Base-by-base conservation (phyloP, 2,888 invertebrate genomes). In the Drosophila conformis region DNA sequence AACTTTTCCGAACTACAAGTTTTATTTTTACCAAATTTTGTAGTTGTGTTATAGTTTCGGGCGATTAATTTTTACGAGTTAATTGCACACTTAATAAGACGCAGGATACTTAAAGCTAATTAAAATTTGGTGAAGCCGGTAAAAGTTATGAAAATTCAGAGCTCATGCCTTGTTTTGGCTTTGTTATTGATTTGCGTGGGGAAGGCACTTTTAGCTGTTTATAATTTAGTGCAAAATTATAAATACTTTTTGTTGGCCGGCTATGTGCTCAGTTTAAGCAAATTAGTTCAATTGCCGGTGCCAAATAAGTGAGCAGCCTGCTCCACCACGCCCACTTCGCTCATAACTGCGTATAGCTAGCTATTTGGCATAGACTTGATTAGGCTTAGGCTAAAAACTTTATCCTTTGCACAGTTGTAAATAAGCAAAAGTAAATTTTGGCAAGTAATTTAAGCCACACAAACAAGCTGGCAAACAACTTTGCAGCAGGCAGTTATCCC, bases 331-430 rank as follows among this genome's bases (percentile, higher is more conserved):
- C 40, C 36, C 25, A 15, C 35, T 51, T 51, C 29, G n/a, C 21
- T 27, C 18, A 1, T 35, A 27, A n/a, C 40, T 38, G 60, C 18
- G 29, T 25, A 61, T 38, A 38, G 42, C 40, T 38, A 58, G 42
- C 40, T 66, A 66, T 73, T 63, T 68, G 78, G 81, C 81, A 82
- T 86, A 87, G 85, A 90, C 82, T 91, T 92, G 91, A 92, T 92
- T 91, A 91, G 92, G 90, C 91, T 90, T 91, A 88, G 91, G 90
- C 85, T 83, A 78, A 86, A 91, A 91, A 92, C 90, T 92, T 91
- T 88, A 91, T 91, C 91, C 91, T 91, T 82, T 83, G 88, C 89
- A 83, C 89, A 87, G 87, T 83, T 89, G 88, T 90, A 90, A 91
- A 91, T 90, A 89, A 90, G 84, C 80, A 86, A 78, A 87, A 87